Evolutionary conservation across 2,113 vertebrate species (phyloP).

Genomic region (Calidris pygmaea): DNA sequence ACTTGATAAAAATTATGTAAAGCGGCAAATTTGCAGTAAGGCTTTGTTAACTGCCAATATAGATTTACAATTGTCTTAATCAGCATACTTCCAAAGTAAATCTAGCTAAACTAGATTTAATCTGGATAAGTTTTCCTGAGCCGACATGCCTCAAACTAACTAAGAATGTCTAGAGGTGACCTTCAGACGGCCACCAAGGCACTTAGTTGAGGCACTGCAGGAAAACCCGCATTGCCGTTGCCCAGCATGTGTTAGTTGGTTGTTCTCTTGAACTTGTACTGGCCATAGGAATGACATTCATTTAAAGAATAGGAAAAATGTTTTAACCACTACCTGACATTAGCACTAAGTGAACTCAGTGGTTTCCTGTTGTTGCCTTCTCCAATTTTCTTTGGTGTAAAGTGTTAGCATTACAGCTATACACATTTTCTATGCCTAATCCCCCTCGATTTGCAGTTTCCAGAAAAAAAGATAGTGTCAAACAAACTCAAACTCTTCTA

Average conservation of each 20-base stretch:
- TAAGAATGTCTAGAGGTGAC: not conserved
- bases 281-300: constrained; percentile 3
- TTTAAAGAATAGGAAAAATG: constrained; percentile 40
- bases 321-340: not conserved
- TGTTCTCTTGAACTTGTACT: not conserved
- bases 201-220: not conserved
- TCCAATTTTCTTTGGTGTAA: constrained; percentile 62
- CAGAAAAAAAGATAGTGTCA: constrained; percentile 1
- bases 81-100: not conserved
- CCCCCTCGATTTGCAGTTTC: constrained; percentile 37
- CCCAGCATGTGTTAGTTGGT: not conserved
- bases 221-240: not conserved
- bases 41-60: not conserved
- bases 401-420: constrained; percentile 1
- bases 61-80: not conserved
- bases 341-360: constrained; percentile 24
- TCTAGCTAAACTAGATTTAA: not conserved
- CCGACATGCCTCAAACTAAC: not conserved
- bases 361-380: constrained; percentile 14
- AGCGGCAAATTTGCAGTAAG: not conserved
- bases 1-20: not conserved
- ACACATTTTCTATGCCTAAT: constrained; percentile 33
- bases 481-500: constrained; percentile 15
- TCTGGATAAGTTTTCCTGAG: not conserved
- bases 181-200: not conserved